Base-by-base conservation (phyloP, 2,888 invertebrate species). In the Rotaria sp. region DNA sequence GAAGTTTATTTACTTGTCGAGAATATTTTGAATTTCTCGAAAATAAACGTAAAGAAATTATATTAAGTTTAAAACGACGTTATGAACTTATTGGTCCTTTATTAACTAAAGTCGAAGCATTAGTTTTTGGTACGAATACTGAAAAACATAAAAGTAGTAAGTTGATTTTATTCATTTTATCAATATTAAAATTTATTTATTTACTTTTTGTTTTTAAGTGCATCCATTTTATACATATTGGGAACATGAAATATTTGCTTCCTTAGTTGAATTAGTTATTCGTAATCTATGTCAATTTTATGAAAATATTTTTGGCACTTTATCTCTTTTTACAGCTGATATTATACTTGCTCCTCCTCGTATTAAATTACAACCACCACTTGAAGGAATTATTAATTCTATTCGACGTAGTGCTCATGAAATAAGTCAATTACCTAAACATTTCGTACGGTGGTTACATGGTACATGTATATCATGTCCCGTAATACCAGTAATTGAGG, bases 71-170 rank as follows among this genome's bases (percentile, higher is more conserved):
- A 45, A 80, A 80, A 45, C 38, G 75, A 13, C 75, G 75, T 26
- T 80, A 41, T 80, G 75, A 80, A 45, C 13, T 80, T 2, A 45
- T 80, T 45, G 75, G 75, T 11, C 75, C 75, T 26, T 26, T 80
- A 80, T 13, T 80, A 26, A 80, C 75, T 3, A 80, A 80, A 80
- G 15, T 80, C 10, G 75, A 80, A 80, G 30, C 75, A 26, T 80
- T 80, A 80, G 75, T 80, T 24, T 80, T 80, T 26, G 45, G 45
- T 80, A 80, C 75, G 7, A 80, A 45, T 45, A 80, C 75, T 38
- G 75, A 45, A 4, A 38, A 45, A 8, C 75, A 80, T 45, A 80
- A 80, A 41, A 41, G 1, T 26, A 80, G 67, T 67, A 18, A 35
- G 67, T 67, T 30, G 30, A 18, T 15, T 59, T 26, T 21, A n/a